These are phyloP conservation scores for Rhabdornis inornatus DNA, from an alignment of 2,113 vertebrate species.

Conservation along the genomic window DNA sequence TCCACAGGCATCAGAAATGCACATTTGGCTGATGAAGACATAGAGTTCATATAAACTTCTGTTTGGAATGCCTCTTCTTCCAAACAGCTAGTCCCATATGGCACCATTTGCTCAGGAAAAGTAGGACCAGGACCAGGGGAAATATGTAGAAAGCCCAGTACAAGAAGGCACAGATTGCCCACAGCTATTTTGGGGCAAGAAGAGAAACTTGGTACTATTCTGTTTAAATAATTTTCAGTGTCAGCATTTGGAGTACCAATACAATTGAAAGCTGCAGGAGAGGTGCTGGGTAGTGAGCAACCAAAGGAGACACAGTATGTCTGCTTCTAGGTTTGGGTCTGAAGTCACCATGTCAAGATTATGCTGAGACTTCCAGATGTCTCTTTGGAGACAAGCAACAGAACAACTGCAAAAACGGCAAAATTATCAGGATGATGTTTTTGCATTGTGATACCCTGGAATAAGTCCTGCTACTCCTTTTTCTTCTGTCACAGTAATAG, in stretches of 20 bases:
- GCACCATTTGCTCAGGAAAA: neutral
- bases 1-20: conserved; percentile 24
- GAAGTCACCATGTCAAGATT: neutral
- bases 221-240: neutral
- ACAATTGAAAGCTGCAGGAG: neutral
- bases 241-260: neutral
- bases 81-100: neutral
- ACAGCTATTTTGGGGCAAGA: neutral
- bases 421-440: neutral
- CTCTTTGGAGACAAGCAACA: neutral
- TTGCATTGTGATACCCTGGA: neutral
- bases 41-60: neutral
- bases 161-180: neutral
- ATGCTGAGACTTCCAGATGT: neutral
- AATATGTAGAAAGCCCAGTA: neutral
- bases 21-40: conserved; percentile 50
- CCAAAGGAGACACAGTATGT: neutral
- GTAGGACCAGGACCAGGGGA: neutral
- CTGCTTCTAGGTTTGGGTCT: neutral
- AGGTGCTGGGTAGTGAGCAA: neutral
- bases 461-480: neutral
- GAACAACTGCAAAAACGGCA: neutral
- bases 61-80: conserved; percentile 1
- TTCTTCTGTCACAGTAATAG: neutral
- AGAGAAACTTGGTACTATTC: neutral